Evolutionary conservation across 2,797 vertebrate species (phyloP).

Genomic region (Paratrypauchen microcephalus): DNA sequence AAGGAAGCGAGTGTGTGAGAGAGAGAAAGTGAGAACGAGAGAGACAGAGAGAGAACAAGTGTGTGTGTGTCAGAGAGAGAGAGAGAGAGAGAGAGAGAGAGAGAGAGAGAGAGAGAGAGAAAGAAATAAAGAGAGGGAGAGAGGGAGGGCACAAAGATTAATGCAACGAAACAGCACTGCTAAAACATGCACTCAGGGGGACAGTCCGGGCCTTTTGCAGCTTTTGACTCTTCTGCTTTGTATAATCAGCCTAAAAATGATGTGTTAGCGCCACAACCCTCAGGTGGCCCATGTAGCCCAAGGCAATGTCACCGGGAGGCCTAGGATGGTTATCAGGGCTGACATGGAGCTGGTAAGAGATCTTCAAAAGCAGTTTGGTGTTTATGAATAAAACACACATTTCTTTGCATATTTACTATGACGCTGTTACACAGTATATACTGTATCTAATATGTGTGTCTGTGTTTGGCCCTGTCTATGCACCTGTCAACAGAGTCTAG

Average conservation of each 20-base stretch:
- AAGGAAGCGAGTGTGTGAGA: too few relatives aligned
- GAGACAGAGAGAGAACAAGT: slow-evolving; percentile 31
- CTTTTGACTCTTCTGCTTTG: slow-evolving; percentile 62
- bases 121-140: slow-evolving; percentile 32
- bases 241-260: slow-evolving; percentile 67
- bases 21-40: slow-evolving; percentile 11
- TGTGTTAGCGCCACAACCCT: slow-evolving; percentile 58
- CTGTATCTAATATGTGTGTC: slow-evolving; percentile 48
- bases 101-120: slow-evolving; percentile 41
- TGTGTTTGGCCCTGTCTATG: slow-evolving; percentile 50
- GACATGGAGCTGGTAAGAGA: slow-evolving; percentile 58
- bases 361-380: slow-evolving; percentile 68
- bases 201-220: slow-evolving; percentile 34
- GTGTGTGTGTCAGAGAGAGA: background rate
- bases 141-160: slow-evolving; percentile 43
- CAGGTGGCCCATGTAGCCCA: slow-evolving; percentile 64
- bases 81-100: slow-evolving; percentile 43
- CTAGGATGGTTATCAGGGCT: slow-evolving; percentile 66
- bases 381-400: slow-evolving; percentile 71
- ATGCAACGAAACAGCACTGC: slow-evolving; percentile 48
- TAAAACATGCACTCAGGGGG: slow-evolving; percentile 44
- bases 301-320: slow-evolving; percentile 72
- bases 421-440: slow-evolving; percentile 41
- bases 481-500: slow-evolving; percentile 54
- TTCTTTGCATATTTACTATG: slow-evolving; percentile 40